Percentiles rank a stretch among this genome's conserved stretches.
phyloP scores from a whole-genome alignment of 2,113 vertebrate species.

The Odontesthes bonariensis region DNA sequence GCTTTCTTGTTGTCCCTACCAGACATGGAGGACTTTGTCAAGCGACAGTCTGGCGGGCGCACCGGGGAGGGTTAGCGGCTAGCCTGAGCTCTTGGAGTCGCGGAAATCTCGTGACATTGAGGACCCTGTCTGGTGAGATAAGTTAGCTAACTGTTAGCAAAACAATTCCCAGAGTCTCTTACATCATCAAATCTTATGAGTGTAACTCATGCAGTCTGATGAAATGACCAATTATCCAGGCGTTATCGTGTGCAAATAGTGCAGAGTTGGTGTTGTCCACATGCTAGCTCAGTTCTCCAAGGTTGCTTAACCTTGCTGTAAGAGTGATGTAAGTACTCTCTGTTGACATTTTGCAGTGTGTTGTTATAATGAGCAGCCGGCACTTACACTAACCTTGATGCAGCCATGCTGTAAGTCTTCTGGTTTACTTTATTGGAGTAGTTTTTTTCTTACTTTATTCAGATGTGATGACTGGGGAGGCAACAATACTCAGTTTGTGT shows the following conservation, averaged over 20 bases:
- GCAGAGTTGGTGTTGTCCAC: not conserved
- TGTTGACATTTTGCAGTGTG: not conserved
- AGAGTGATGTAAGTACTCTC: constrained; percentile 10
- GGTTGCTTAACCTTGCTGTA: not conserved
- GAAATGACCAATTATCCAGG: too few species aligned
- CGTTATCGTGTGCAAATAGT: not conserved
- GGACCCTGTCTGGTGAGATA: constrained; percentile 58
- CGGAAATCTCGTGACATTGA: constrained; percentile 75
- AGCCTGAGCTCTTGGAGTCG: constrained; percentile 36
- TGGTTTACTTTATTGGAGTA: too few species aligned
- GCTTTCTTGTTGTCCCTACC: not conserved
- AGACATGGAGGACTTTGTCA: constrained; percentile 17
- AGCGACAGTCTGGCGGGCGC: not conserved
- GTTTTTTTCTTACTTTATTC: too few species aligned
- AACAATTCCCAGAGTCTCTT: not conserved
- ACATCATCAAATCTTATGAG: not conserved
- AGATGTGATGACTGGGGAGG: too few species aligned
- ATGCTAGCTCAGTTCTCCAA: not conserved
- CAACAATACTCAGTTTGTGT: too few species aligned
- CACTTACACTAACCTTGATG: not conserved
- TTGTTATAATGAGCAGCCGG: not conserved
- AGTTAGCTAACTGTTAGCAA: constrained; percentile 33
- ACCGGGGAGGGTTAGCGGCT: not conserved
- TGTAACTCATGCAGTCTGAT: not conserved
- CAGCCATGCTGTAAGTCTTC: too few species aligned